Conservation (phyloP, 2,888 invertebrate species). For the Cosmopolites sordidus region DNA sequence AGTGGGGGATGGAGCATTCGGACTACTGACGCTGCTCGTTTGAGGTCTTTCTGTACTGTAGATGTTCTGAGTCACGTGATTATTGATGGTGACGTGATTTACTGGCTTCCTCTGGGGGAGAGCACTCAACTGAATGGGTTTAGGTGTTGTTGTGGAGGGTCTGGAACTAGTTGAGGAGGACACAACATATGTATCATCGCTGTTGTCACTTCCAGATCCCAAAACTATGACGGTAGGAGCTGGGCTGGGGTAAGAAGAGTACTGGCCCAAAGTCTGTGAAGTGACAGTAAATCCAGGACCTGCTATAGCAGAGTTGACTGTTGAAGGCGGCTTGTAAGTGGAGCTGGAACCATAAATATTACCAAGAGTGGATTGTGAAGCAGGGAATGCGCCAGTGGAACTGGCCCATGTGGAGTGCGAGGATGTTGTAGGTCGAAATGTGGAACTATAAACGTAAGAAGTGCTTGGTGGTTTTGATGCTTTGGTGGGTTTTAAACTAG, state of each 20-base stretch:
- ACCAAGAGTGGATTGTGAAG: conserved; percentile 8
- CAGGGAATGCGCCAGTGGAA: conserved; percentile 20
- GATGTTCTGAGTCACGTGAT: conserved; percentile 57
- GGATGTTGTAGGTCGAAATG: conserved; percentile 13
- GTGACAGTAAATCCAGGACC: conserved; percentile 39
- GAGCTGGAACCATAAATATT: conserved; percentile 14
- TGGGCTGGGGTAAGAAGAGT: conserved; percentile 43
- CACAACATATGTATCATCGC: conserved; percentile 11
- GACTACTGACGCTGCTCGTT: conserved; percentile 9
- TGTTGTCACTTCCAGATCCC: conserved; percentile 48
- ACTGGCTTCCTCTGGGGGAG: conserved; percentile 48
- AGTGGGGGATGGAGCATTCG: conserved; percentile 58
- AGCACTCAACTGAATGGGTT: conserved; percentile 36
- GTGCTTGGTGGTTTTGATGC: conserved; percentile 47
- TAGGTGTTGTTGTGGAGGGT: conserved; percentile 37
- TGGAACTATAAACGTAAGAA: conserved; percentile 39
- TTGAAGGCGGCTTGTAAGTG: conserved; percentile 8
- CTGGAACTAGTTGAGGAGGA: conserved; percentile 7
- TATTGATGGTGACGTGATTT: conserved; percentile 56
- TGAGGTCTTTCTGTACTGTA: conserved; percentile 42
- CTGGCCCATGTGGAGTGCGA: conserved; percentile 20
- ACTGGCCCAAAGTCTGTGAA: conserved; percentile 31
- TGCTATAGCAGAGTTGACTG: conserved; percentile 31
- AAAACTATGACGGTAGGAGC: conserved; percentile 60
- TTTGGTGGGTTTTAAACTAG: conserved; percentile 41